Conservation (phyloP, 2,888 invertebrate genomes). For the Helleia helle region DNA sequence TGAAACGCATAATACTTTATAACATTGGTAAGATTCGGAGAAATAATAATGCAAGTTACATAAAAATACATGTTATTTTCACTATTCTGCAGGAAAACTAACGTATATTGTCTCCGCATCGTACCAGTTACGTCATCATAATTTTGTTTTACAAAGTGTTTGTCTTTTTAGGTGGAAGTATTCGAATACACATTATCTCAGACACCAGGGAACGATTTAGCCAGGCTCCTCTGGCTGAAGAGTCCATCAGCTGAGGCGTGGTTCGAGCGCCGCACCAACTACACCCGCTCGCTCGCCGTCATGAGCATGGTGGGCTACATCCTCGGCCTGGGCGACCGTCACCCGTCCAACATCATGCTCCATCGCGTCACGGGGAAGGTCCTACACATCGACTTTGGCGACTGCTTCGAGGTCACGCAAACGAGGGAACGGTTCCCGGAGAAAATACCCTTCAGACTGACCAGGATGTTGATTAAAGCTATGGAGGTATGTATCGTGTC, state of each 20-base stretch:
- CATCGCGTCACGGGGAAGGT: conserved; percentile 98
- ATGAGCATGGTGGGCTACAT: conserved; percentile 99
- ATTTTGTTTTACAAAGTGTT: no score
- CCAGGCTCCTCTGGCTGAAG: conserved; percentile 96
- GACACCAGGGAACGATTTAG: conserved; percentile 95
- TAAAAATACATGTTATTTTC: no score
- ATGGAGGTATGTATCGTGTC: conserved; percentile 83
- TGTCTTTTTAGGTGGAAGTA: conserved; percentile 80
- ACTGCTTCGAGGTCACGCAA: conserved; percentile 99
- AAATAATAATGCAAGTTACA: no score
- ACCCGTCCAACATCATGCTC: conserved; percentile 99
- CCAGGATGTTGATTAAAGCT: conserved; percentile 98
- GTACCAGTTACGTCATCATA: no score
- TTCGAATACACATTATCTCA: conserved; percentile 97
- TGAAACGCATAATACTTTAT: no score
- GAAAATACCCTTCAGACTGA: conserved; percentile 98
- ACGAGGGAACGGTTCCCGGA: conserved; percentile 99
- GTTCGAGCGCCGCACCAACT: conserved; percentile 99
- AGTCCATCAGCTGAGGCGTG: conserved; percentile 98
- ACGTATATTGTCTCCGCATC: no score
- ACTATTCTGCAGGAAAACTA: no score
- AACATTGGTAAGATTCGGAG: no score
- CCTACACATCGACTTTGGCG: conserved; percentile 99
- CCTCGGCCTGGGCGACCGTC: conserved; percentile 97
- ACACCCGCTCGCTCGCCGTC: conserved; percentile 96